A percentile compares a stretch with the other conserved stretches of the same genome.
phyloP scores from a whole-genome alignment of 1,140 invertebrate genomes.

The Asobara japonica region DNA sequence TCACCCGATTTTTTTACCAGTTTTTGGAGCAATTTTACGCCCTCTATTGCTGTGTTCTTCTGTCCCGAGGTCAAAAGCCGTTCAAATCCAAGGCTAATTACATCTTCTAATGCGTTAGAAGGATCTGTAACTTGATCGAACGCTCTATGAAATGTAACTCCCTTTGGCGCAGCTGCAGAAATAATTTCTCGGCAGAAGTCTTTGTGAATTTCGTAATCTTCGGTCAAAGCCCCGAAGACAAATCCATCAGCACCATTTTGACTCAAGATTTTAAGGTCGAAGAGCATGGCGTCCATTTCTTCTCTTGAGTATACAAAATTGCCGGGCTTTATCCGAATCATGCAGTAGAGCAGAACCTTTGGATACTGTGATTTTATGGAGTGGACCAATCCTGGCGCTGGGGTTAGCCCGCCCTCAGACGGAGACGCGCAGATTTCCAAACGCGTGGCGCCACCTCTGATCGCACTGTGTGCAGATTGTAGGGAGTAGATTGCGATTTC shows the following conservation, averaged over 20 bases:
- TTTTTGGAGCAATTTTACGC: constrained; percentile 73
- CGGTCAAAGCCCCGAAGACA: constrained; percentile 85
- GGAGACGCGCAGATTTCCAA: constrained; percentile 87
- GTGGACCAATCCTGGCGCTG: constrained; percentile 75
- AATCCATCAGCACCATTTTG: constrained; percentile 81
- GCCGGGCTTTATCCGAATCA: constrained; percentile 84
- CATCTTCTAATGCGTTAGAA: constrained; percentile 70
- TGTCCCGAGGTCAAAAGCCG: constrained; percentile 87
- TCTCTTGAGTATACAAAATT: constrained; percentile 81
- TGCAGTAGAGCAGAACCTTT: constrained; percentile 80
- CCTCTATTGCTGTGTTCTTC: constrained; percentile 72
- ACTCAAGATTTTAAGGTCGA: constrained; percentile 75
- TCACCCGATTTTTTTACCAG: constrained; percentile 70
- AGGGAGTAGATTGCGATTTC: constrained; percentile 68
- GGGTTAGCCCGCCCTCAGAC: constrained; percentile 88
- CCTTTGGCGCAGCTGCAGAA: constrained; percentile 70
- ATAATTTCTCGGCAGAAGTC: constrained; percentile 74
- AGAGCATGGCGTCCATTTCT: constrained; percentile 81
- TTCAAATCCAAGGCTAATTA: constrained; percentile 81
- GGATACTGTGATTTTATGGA: constrained; percentile 62
- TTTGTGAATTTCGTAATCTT: constrained; percentile 73
- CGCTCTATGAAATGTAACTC: constrained; percentile 86
- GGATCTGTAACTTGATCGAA: constrained; percentile 81
- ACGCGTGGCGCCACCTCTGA: constrained; percentile 79
- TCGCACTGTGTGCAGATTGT: constrained; percentile 79